Conservation (phyloP, 2,888 invertebrate genomes). For the Margaritifera margaritifera region DNA sequence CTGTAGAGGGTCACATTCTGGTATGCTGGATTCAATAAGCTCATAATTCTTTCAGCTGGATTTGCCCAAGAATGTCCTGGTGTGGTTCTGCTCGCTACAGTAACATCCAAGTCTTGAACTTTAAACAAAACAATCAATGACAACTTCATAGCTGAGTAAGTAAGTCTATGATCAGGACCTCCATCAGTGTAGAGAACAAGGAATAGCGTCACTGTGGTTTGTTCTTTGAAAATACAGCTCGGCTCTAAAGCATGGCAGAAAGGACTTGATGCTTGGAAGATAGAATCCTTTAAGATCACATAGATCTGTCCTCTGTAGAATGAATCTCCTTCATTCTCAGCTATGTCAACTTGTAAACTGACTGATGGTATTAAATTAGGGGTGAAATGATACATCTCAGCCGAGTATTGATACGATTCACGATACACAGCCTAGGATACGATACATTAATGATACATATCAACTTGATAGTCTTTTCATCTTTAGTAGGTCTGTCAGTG, state of each 20-base stretch:
- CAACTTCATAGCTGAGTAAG: constrained; percentile 19
- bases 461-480: no score
- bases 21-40: constrained; percentile 27
- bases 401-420: no score
- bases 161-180: constrained; percentile 24
- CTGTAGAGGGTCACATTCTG: constrained; percentile 31
- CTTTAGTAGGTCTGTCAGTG: no score
- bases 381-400: no score
- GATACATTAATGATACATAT: no score
- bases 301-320: constrained; percentile 35
- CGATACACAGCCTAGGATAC: no score
- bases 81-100: constrained; percentile 27
- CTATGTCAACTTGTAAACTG: constrained; percentile 23
- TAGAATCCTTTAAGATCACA: constrained; percentile 26
- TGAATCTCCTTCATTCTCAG: constrained; percentile 17
- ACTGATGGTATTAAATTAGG: constrained; percentile 43
- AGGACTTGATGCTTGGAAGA: constrained; percentile 23
- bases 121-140: constrained; percentile 24
- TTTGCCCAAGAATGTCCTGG: constrained; percentile 36
- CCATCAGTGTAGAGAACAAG: constrained; percentile 19
- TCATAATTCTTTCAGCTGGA: constrained; percentile 39
- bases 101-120: constrained; percentile 12
- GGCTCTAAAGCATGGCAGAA: constrained; percentile 16
- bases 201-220: not conserved
- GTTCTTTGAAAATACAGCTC: not conserved